Conservation (phyloP, 2,888 invertebrate genomes). For the Andrena fulva region DNA sequence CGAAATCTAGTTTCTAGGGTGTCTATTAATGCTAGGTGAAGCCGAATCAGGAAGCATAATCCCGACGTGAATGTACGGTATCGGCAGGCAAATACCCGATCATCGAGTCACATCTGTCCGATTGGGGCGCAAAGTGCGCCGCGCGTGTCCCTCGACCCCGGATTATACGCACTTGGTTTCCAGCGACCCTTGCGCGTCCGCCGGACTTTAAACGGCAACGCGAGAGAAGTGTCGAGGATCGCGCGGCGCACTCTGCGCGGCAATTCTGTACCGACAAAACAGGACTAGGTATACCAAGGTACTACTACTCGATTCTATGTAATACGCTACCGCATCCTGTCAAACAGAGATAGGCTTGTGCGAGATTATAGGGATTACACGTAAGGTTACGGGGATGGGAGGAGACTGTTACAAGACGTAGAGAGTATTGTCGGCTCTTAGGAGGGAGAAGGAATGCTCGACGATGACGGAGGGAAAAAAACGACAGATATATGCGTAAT, state of each 20-base stretch:
- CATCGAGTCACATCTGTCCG: conserved; percentile 54
- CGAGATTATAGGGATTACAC: conserved; percentile 56
- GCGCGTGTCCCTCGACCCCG: not conserved
- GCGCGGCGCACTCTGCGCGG: conserved; percentile 29
- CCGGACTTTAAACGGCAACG: not conserved
- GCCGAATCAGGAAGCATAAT: conserved; percentile 66
- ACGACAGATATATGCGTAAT: conserved; percentile 12
- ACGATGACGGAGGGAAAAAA: conserved; percentile 2
- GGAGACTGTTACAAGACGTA: conserved; percentile 36
- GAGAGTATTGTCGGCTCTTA: not conserved
- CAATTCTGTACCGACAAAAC: conserved; percentile 52
- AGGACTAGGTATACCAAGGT: conserved; percentile 60
- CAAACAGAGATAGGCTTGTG: conserved; percentile 58
- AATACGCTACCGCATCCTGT: conserved; percentile 65
- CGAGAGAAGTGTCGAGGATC: not conserved
- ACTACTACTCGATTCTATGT: conserved; percentile 59
- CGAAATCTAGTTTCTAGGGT: conserved; percentile 59
- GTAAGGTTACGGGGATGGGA: not conserved
- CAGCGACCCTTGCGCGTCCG: not conserved
- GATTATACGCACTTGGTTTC: not conserved
- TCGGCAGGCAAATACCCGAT: conserved; percentile 65
- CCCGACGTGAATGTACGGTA: conserved; percentile 55
- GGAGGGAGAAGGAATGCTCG: conserved; percentile 25
- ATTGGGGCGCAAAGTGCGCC: conserved; percentile 39
- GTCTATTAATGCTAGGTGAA: conserved; percentile 71